Percentiles rank a stretch among this genome's conserved stretches.
Conservation (phyloP, 2,888 invertebrate species). For the Pollenia angustigena region DNA sequence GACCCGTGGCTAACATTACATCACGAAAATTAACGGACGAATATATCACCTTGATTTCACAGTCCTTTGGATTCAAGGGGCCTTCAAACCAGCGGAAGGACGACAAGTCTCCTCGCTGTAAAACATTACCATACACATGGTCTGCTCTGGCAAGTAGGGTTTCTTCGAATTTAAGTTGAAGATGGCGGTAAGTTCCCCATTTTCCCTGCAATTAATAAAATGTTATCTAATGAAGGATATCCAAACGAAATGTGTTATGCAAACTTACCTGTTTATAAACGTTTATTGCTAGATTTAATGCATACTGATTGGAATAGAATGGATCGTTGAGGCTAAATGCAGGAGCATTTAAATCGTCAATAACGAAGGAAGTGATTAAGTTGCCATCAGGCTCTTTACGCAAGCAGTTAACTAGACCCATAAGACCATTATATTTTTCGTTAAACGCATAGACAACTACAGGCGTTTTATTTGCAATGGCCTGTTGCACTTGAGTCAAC, state of each 20-base stretch:
- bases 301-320: slow-evolving; percentile 88
- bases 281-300: slow-evolving; percentile 92
- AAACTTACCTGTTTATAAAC: slow-evolving; percentile 86
- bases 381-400: slow-evolving; percentile 91
- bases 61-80: slow-evolving; percentile 85
- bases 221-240: background rate
- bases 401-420: slow-evolving; percentile 95
- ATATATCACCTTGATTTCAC: slow-evolving; percentile 85
- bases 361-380: slow-evolving; percentile 87
- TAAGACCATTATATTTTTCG: slow-evolving; percentile 90
- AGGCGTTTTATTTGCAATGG: slow-evolving; percentile 77
- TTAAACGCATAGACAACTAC: slow-evolving; percentile 88
- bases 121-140: slow-evolving; percentile 91
- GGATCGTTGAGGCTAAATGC: slow-evolving; percentile 87
- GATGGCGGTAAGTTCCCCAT: slow-evolving; percentile 93
- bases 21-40: slow-evolving; percentile 96
- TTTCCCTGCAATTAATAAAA: slow-evolving; percentile 78
- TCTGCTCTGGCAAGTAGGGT: slow-evolving; percentile 84
- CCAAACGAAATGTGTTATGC: background rate
- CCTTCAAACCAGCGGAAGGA: slow-evolving; percentile 94
- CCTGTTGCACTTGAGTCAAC: slow-evolving; percentile 79
- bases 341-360: slow-evolving; percentile 87
- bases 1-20: slow-evolving; percentile 96
- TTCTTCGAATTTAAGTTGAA: slow-evolving; percentile 85
- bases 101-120: slow-evolving; percentile 93